phyloP scores from a whole-genome alignment of 2,113 vertebrate species.

The Mustelus asterias region DNA sequence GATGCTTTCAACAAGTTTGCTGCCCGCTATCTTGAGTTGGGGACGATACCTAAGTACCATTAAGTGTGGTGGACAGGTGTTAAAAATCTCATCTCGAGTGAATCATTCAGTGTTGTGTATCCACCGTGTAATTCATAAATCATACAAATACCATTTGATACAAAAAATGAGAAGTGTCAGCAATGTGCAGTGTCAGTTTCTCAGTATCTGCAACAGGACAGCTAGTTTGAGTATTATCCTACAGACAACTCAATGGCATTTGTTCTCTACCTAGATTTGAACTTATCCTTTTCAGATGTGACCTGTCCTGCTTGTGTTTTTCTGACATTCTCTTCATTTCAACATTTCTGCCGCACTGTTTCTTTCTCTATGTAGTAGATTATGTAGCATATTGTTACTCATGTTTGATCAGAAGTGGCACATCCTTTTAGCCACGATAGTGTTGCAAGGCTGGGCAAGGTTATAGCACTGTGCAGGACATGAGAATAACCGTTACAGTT shows the following conservation, averaged over 20 bases:
- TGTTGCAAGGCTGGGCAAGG: background rate
- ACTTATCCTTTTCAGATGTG: background rate
- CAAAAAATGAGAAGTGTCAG: background rate
- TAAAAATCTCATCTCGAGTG: too few species aligned
- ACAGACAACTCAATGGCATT: background rate
- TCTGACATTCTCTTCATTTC: background rate
- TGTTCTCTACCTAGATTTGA: background rate
- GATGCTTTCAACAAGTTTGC: background rate
- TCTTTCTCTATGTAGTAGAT: background rate
- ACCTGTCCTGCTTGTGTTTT: background rate
- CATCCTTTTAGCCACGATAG: background rate
- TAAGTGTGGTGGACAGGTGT: background rate
- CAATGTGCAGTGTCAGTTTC: background rate
- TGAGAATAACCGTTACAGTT: background rate
- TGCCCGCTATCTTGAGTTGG: background rate
- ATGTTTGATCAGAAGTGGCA: background rate
- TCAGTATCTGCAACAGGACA: background rate
- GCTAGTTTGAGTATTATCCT: background rate
- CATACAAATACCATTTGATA: background rate
- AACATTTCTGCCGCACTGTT: background rate
- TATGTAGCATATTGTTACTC: background rate
- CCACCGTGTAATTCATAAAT: background rate
- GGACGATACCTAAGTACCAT: background rate
- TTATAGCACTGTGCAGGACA: background rate
- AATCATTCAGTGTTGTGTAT: background rate